phyloP scores from a whole-genome alignment of 1,140 invertebrate genomes.

The Tetragonula clypearis region DNA sequence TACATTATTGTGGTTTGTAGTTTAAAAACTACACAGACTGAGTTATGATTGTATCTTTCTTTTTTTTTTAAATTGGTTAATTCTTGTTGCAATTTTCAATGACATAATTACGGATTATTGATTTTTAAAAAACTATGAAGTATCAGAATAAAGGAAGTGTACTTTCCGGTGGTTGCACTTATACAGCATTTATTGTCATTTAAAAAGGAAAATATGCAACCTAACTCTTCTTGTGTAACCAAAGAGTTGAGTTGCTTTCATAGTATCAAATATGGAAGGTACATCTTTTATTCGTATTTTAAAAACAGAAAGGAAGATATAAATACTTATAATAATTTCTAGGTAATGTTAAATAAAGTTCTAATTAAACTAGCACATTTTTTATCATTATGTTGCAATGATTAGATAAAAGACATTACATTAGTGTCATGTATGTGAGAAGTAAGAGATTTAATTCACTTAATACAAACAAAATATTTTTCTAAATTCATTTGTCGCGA shows the following conservation, averaged over 20 bases:
- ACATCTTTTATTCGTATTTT: slow-evolving; percentile 19
- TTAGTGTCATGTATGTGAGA: slow-evolving; percentile 36
- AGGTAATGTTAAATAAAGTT: slow-evolving; percentile 39
- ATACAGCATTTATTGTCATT: slow-evolving; percentile 21
- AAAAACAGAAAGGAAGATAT: slow-evolving; percentile 29
- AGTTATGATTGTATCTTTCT: slow-evolving; percentile 52
- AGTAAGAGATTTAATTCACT: slow-evolving; percentile 27
- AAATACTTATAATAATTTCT: slow-evolving; percentile 29
- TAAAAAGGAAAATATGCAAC: slow-evolving; percentile 54
- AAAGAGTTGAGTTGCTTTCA: slow-evolving; percentile 55
- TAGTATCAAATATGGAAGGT: slow-evolving; percentile 23
- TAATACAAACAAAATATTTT: slow-evolving; percentile 34
- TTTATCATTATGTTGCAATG: slow-evolving; percentile 38
- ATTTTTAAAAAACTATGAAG: background rate
- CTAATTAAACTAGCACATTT: slow-evolving; percentile 33
- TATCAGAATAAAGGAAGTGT: background rate
- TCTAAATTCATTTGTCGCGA: slow-evolving; percentile 47
- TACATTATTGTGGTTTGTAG: slow-evolving; percentile 39
- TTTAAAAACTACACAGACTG: slow-evolving; percentile 50
- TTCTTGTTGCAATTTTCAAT: background rate
- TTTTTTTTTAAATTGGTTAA: slow-evolving; percentile 32
- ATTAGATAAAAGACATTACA: slow-evolving; percentile 49
- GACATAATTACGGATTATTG: background rate
- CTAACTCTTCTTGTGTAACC: slow-evolving; percentile 55
- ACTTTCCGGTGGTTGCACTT: slow-evolving; percentile 11